Percentiles rank a stretch among this genome's conserved stretches.
These are phyloP conservation scores for Menura novaehollandiae DNA, from an alignment of 2,113 vertebrate genomes.

Conservation along the genomic window DNA sequence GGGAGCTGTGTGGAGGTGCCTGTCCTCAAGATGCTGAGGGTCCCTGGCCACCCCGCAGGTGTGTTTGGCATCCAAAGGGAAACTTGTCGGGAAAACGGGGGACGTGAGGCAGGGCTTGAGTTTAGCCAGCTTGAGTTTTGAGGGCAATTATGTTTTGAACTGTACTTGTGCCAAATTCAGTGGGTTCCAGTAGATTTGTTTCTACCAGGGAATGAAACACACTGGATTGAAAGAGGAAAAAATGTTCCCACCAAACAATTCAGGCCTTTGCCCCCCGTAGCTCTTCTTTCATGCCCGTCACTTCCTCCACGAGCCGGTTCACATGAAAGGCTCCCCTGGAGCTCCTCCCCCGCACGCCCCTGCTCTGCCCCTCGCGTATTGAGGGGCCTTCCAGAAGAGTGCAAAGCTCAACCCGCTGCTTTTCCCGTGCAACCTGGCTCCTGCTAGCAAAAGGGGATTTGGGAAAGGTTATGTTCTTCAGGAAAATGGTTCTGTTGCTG, in stretches of 20 bases:
- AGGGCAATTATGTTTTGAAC: background rate
- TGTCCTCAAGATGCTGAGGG: background rate
- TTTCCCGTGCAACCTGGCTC: background rate
- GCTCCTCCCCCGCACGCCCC: background rate
- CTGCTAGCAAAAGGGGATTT: background rate
- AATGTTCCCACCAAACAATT: background rate
- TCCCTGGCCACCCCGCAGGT: background rate
- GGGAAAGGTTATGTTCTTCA: background rate
- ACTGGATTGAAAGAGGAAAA: background rate
- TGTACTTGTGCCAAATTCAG: background rate
- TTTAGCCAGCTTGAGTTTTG: background rate
- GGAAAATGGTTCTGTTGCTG: conserved; percentile 9
- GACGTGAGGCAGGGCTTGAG: background rate
- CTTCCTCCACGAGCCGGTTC: background rate
- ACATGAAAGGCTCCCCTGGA: background rate
- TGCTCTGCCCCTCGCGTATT: background rate
- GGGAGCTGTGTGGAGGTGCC: background rate
- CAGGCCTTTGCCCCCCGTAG: background rate
- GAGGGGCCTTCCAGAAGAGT: background rate
- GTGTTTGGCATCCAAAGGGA: background rate
- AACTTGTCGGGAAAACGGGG: background rate
- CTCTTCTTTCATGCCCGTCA: background rate
- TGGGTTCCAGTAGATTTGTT: background rate
- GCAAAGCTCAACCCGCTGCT: background rate
- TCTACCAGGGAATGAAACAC: background rate